Percentiles rank a stretch among this genome's conserved stretches.
Conservation (phyloP, 2,888 invertebrate species). For the Allygus modestus region DNA sequence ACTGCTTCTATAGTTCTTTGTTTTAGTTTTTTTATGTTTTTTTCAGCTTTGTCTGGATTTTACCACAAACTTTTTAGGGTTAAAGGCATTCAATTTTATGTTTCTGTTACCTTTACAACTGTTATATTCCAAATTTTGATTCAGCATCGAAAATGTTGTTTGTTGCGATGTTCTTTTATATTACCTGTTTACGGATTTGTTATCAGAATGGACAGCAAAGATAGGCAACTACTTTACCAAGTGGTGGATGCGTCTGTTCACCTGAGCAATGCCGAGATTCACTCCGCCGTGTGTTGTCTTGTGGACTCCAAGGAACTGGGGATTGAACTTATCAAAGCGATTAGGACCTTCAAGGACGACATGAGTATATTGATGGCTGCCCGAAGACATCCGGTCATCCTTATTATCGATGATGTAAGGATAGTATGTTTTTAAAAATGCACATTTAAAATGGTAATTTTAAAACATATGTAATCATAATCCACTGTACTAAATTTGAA, state of each 20-base stretch:
- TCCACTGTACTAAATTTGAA: too few relatives aligned
- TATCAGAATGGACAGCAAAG: not conserved
- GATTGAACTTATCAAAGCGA: constrained; percentile 59
- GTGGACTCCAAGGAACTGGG: constrained; percentile 70
- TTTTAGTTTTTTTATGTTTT: too few relatives aligned
- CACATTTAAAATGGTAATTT: constrained; percentile 64
- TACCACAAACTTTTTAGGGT: too few relatives aligned
- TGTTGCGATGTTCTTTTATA: too few relatives aligned
- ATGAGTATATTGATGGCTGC: constrained; percentile 74
- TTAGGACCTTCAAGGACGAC: constrained; percentile 62
- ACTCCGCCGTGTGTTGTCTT: constrained; percentile 73
- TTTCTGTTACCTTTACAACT: too few relatives aligned
- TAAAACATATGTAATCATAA: not conserved
- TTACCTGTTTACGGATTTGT: too few relatives aligned
- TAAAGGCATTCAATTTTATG: too few relatives aligned
- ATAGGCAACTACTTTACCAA: constrained; percentile 74
- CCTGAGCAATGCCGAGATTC: constrained; percentile 74
- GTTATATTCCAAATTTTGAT: too few relatives aligned
- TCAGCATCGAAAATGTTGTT: too few relatives aligned
- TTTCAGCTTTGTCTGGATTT: too few relatives aligned
- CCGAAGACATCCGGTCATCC: constrained; percentile 79
- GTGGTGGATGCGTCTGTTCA: constrained; percentile 74
- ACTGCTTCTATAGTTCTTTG: too few relatives aligned
- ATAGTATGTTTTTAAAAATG: not conserved
- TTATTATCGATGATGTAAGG: constrained; percentile 84